phyloP scores from a whole-genome alignment of 2,113 vertebrate genomes.

The Bufo gargarizans region DNA sequence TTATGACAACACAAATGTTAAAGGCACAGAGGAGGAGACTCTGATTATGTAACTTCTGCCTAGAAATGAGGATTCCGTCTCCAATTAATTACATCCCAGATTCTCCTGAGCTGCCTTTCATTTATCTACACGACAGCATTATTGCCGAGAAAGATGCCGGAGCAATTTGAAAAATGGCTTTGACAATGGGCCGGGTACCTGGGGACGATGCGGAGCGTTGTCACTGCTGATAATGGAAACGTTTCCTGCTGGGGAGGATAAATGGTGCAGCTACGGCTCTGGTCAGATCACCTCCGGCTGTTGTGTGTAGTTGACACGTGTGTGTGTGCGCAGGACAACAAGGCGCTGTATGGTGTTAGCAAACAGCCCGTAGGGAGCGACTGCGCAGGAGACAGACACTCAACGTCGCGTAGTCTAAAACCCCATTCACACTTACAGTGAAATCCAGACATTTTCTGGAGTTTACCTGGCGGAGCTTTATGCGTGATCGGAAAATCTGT shows the following conservation, averaged over 20 bases:
- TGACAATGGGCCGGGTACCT: neutral
- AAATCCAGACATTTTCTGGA: too few relatives aligned
- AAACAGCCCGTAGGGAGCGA: neutral
- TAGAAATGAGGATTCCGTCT: constrained; percentile 16
- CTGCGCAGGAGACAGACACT: neutral
- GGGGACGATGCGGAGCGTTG: neutral
- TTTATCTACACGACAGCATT: constrained; percentile 32
- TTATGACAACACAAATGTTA: too few relatives aligned
- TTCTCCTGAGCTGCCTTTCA: neutral
- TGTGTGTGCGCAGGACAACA: neutral
- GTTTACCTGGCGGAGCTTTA: too few relatives aligned
- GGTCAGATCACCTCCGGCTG: neutral
- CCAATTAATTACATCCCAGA: neutral
- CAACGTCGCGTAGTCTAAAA: too few relatives aligned
- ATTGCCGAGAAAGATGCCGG: neutral
- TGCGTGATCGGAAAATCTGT: too few relatives aligned
- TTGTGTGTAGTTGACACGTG: neutral
- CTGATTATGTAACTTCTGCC: neutral
- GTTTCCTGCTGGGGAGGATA: constrained; percentile 14
- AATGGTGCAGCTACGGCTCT: neutral
- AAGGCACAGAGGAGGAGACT: neutral
- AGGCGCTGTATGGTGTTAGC: neutral
- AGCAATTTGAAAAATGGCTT: neutral
- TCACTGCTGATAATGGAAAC: constrained; percentile 40
- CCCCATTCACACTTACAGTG: too few relatives aligned